Conservation (phyloP, 2,113 vertebrate species). For the Mustelus asterias region DNA sequence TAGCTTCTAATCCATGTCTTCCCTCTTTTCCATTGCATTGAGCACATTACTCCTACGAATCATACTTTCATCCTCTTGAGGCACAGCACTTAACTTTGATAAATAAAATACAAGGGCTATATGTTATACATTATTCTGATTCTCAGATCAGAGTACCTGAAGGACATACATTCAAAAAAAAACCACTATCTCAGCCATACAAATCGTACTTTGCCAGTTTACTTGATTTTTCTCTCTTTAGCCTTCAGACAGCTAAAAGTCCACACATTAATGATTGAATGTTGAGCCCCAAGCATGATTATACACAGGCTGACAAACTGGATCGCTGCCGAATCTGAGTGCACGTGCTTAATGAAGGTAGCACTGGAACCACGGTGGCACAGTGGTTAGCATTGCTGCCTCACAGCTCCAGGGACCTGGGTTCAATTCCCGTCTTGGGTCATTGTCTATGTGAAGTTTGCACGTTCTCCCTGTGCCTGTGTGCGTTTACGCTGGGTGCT, state of each 20-base stretch:
- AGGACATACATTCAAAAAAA: neutral
- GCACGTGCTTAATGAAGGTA: neutral
- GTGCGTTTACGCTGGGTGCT: too few relatives aligned
- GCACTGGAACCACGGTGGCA: neutral
- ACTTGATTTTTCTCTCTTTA: too few relatives aligned
- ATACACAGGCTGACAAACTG: too few relatives aligned
- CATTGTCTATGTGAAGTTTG: too few relatives aligned
- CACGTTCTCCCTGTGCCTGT: too few relatives aligned
- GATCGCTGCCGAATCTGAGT: neutral
- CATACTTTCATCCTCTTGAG: neutral
- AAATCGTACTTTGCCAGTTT: neutral
- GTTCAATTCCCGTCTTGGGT: too few relatives aligned
- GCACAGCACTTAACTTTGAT: neutral
- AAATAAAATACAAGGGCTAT: neutral
- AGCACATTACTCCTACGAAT: neutral
- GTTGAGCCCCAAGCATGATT: neutral
- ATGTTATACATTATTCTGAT: constrained; percentile 1
- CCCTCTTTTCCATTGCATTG: neutral
- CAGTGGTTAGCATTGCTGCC: too few relatives aligned
- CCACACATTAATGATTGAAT: neutral
- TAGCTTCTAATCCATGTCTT: neutral
- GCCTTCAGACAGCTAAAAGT: neutral
- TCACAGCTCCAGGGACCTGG: too few relatives aligned
- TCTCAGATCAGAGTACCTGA: neutral
- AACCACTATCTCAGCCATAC: neutral